These are phyloP conservation scores for Drosophila formosana DNA, from an alignment of 2,888 invertebrate species.

Conservation along the genomic window DNA sequence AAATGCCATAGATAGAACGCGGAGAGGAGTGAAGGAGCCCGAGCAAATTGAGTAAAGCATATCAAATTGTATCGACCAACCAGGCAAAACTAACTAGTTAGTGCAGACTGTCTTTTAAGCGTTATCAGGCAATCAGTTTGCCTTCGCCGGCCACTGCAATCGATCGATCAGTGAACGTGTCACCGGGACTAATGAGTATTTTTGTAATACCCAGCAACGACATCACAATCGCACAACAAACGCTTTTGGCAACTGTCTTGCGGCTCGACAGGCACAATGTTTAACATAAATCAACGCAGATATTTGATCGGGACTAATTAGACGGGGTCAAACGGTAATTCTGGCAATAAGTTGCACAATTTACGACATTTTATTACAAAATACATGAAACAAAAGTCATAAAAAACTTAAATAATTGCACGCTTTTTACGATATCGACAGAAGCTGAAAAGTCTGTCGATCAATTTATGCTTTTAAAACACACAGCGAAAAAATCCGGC, in stretches of 20 bases:
- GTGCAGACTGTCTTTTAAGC: constrained; percentile 53
- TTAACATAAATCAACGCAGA: constrained; percentile 41
- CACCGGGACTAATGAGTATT: constrained; percentile 72
- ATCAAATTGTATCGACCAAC: constrained; percentile 24
- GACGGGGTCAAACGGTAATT: constrained; percentile 31
- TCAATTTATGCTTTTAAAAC: constrained; percentile 28
- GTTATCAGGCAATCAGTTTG: constrained; percentile 76
- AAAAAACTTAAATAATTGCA: constrained; percentile 47
- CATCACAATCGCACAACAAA: not conserved
- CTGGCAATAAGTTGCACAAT: constrained; percentile 52
- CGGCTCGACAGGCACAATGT: constrained; percentile 4
- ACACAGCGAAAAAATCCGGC: not conserved
- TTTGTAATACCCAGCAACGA: constrained; percentile 45
- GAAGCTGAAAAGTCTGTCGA: constrained; percentile 16
- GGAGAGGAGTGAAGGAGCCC: not conserved
- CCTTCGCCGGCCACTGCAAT: constrained; percentile 58
- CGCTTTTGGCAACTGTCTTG: constrained; percentile 14
- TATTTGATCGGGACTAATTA: constrained; percentile 31
- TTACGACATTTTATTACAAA: constrained; percentile 43
- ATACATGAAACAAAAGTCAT: constrained; percentile 13
- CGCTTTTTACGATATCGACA: constrained; percentile 21
- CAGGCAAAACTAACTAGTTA: constrained; percentile 34
- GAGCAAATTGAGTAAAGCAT: constrained; percentile 42
- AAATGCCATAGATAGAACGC: constrained; percentile 30
- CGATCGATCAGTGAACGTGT: constrained; percentile 74